phyloP scores from a whole-genome alignment of 1,140 invertebrate species.

The Rhizoglyphus robini region DNA sequence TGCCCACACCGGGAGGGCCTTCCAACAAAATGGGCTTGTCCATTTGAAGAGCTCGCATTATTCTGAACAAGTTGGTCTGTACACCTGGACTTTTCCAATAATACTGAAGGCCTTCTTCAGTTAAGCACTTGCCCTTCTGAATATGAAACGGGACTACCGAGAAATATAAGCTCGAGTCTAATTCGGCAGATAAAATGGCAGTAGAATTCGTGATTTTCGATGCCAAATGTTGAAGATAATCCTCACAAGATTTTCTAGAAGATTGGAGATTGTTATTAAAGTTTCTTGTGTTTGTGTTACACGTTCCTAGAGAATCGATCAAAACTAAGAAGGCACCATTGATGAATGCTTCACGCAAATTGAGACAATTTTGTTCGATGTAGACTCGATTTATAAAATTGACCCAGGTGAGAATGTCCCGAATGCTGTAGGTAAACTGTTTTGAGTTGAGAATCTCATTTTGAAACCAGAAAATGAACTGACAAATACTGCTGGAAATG shows the following conservation, averaged over 20 bases:
- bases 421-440: conserved; percentile 51
- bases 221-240: background rate
- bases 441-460: conserved; percentile 26
- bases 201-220: background rate
- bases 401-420: conserved; percentile 85
- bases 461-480: conserved; percentile 65
- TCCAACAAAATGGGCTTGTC: conserved; percentile 81
- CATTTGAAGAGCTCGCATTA: conserved; percentile 75
- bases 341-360: conserved; percentile 49
- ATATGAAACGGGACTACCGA: conserved; percentile 36
- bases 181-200: background rate
- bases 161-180: conserved; percentile 25
- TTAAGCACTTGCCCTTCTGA: conserved; percentile 27
- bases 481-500: conserved; percentile 53
- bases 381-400: conserved; percentile 66
- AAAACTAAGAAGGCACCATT: conserved; percentile 83
- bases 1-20: conserved; percentile 95
- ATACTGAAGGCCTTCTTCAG: too few species aligned
- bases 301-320: conserved; percentile 66
- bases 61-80: conserved; percentile 58
- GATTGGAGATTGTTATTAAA: background rate
- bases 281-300: conserved; percentile 22
- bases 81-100: conserved; percentile 48
- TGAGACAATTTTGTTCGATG: conserved; percentile 13
- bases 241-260: background rate